Percentiles rank a stretch among this genome's conserved stretches.
Conservation (phyloP, 2,888 invertebrate genomes). For the Scrobipalpa atriplicella region DNA sequence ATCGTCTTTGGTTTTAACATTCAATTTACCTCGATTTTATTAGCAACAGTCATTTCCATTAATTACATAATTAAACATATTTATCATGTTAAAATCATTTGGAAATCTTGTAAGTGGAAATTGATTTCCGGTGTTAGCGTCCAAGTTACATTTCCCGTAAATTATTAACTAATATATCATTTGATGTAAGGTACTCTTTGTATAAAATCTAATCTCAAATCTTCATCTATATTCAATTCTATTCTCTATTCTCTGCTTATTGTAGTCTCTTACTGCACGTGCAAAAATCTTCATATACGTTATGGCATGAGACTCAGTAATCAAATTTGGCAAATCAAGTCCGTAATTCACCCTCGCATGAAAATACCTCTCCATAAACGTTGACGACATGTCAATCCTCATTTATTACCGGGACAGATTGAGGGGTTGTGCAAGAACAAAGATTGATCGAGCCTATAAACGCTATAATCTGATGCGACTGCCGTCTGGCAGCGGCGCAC, state of each 20-base stretch:
- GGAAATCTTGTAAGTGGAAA: not conserved
- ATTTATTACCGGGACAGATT: constrained; percentile 41
- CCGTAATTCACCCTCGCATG: not conserved
- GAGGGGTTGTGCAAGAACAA: constrained; percentile 62
- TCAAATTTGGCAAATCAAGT: constrained; percentile 17
- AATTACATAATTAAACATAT: not conserved
- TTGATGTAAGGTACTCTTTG: too few species aligned
- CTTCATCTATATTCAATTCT: too few species aligned
- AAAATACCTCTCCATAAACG: constrained; percentile 10
- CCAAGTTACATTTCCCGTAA: not conserved
- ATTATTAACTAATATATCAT: not conserved
- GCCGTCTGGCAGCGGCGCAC: constrained; percentile 57
- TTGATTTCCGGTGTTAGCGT: not conserved
- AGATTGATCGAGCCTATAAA: constrained; percentile 67
- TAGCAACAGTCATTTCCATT: not conserved
- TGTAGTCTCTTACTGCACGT: too few species aligned
- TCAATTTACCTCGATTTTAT: not conserved
- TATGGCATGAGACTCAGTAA: not conserved
- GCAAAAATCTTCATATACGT: not conserved
- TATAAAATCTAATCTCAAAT: too few species aligned
- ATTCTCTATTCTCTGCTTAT: too few species aligned
- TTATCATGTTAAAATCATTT: not conserved
- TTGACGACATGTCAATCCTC: constrained; percentile 18
- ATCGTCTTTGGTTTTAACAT: not conserved
- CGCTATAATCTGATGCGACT: constrained; percentile 57